These are phyloP conservation scores for Cryptoprocta ferox DNA, from an alignment of 2,797 vertebrate genomes.

Conservation along the genomic window DNA sequence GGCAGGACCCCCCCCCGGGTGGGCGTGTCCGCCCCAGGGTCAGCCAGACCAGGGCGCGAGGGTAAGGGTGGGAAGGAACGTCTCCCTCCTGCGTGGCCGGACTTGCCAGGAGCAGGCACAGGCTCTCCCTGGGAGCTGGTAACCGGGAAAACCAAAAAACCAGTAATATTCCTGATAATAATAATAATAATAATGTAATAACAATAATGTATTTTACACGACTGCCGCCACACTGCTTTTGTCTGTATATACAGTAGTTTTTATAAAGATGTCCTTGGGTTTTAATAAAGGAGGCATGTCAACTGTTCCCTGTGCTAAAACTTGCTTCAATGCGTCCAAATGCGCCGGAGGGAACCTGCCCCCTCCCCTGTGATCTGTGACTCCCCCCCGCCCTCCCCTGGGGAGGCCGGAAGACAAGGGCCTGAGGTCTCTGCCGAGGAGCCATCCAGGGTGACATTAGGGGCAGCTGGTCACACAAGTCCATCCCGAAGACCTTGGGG, in stretches of 20 bases:
- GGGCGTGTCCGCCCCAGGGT: background rate
- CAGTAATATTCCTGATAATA: background rate
- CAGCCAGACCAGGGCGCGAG: accelerated
- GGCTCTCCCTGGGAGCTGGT: slow-evolving; percentile 77
- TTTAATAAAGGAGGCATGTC: slow-evolving; percentile 86
- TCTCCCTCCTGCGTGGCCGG: slow-evolving; percentile 66
- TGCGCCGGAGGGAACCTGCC: background rate
- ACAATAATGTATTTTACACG: slow-evolving; percentile 78
- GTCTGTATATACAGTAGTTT: slow-evolving; percentile 86
- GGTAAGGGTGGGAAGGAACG: background rate
- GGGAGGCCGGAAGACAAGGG: background rate
- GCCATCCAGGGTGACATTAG: accelerated
- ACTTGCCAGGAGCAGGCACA: background rate
- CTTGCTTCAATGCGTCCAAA: slow-evolving; percentile 57
- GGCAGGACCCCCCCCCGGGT: background rate
- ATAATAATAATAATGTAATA: background rate
- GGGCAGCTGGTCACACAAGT: accelerated
- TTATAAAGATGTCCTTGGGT: slow-evolving; percentile 86
- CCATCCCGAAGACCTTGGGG: background rate
- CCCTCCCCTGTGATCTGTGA: background rate
- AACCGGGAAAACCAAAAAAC: slow-evolving; percentile 83
- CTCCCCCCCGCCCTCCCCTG: background rate
- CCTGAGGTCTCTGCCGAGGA: accelerated
- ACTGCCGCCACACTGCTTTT: slow-evolving; percentile 81
- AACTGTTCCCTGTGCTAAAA: slow-evolving; percentile 61